Base-by-base conservation (phyloP, 2,888 invertebrate genomes). In the Agrilus biguttatus region DNA sequence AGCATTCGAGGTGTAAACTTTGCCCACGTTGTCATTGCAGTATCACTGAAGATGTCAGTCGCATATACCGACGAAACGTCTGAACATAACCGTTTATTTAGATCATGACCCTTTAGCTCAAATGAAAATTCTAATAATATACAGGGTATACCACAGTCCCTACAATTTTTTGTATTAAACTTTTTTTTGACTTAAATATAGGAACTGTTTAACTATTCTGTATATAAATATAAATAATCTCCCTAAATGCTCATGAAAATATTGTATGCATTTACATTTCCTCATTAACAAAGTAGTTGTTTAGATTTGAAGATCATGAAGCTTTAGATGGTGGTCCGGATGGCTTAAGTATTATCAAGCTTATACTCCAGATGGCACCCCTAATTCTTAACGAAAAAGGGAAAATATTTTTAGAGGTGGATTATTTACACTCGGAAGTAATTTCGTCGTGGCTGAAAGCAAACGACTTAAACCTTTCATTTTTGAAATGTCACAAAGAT, bases 261-360 rank as follows among this genome's bases (percentile, higher is more conserved):
- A 17, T 17, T 17, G 5, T 10, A 35, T 21, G 14, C 5, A 23
- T 32, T 21, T 35, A 35, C 21, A 7, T 21, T 38, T 34, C 35
- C 33, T 8, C 36, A 41, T 37, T n/a, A 39, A n/a, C 8, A 37
- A 32, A 14, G 8, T 41, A 37, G 39, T 38, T 37, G 49, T 54
- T n/a, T 46, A 80, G 80, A 36, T 80, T 74, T 60, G 81, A 82
- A 61, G 80, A 80, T 55, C 57, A 71, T 3, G 64, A 63, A 47
- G 80, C 80, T 2, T 58, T 81, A 42, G 72, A 79, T 59, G 81
- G 80, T 10, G 82, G 82, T 1, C 52, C 57, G 8, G 78, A 80
- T 60, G 82, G 82, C 7, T 55, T 80, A 46, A 65, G 70, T 43
- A 57, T 79, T 10, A 71, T 80, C 32, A 70, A 70, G 52, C 57